Conservation (phyloP, 2,113 vertebrate species). For the Ciconia maguari region DNA sequence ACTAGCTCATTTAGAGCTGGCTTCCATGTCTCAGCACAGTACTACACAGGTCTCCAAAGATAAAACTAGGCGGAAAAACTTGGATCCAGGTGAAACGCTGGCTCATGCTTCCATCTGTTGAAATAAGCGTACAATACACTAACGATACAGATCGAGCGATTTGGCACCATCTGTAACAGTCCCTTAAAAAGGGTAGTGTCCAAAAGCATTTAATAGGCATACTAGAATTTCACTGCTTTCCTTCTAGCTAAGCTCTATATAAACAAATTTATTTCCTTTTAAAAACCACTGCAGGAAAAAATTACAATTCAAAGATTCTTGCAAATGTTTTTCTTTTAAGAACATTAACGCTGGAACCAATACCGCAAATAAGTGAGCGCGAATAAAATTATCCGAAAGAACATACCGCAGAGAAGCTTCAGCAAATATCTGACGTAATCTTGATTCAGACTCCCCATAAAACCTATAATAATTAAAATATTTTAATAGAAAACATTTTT, state of each 20-base stretch:
- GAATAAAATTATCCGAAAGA: background rate
- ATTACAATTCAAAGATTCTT: background rate
- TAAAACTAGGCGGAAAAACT: background rate
- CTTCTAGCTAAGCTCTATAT: background rate
- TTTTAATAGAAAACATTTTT: background rate
- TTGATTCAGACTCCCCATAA: slow-evolving; percentile 93
- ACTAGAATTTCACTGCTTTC: slow-evolving; percentile 23
- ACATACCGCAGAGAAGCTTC: slow-evolving; percentile 87
- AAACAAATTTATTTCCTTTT: slow-evolving; percentile 9
- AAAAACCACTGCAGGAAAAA: background rate
- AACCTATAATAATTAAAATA: slow-evolving; percentile 77
- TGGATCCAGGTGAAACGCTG: background rate
- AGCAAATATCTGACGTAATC: slow-evolving; percentile 89
- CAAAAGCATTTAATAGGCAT: background rate
- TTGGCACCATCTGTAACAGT: background rate
- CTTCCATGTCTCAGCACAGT: background rate
- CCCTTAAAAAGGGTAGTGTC: background rate
- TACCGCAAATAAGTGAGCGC: background rate
- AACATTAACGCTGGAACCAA: background rate
- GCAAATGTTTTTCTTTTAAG: background rate
- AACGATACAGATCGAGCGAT: accelerated
- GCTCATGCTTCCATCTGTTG: background rate
- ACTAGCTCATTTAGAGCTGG: background rate
- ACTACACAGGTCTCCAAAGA: background rate
- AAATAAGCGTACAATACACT: background rate